Conservation (phyloP, 2,113 vertebrate species). For the Caretta caretta region DNA sequence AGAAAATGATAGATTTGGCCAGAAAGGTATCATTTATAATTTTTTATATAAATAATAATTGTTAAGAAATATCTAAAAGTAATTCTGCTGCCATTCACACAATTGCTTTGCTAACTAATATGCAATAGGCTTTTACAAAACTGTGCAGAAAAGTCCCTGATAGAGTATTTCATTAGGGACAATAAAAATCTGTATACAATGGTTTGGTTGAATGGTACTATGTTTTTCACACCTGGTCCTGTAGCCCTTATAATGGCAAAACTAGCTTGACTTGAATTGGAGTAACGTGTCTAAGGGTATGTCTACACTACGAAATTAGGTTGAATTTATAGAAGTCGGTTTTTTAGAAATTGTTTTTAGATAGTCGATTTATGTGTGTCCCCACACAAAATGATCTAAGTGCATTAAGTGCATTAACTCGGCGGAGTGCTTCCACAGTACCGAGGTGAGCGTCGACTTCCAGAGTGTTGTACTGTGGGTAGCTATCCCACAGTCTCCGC, state of each 20-base stretch:
- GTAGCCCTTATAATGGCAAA: conserved; percentile 19
- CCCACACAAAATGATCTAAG: too few species aligned
- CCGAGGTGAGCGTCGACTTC: too few species aligned
- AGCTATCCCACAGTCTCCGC: too few species aligned
- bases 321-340: too few species aligned
- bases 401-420: too few species aligned
- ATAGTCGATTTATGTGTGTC: too few species aligned
- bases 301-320: too few species aligned
- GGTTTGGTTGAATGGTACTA: conserved; percentile 6
- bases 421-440: too few species aligned
- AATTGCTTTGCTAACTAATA: neutral
- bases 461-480: too few species aligned
- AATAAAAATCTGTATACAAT: conserved; percentile 6
- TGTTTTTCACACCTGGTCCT: conserved; percentile 41
- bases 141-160: neutral
- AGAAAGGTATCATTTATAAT: neutral
- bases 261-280: conserved; percentile 63
- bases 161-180: conserved; percentile 18
- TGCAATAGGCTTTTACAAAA: neutral
- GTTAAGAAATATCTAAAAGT: neutral
- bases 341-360: too few species aligned
- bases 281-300: neutral
- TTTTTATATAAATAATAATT: neutral
- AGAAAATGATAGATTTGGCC: neutral
- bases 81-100: neutral